A percentile compares a stretch with the other conserved stretches of the same genome.
Conservation (phyloP, 1,140 invertebrate species). For the Cydia splendana region DNA sequence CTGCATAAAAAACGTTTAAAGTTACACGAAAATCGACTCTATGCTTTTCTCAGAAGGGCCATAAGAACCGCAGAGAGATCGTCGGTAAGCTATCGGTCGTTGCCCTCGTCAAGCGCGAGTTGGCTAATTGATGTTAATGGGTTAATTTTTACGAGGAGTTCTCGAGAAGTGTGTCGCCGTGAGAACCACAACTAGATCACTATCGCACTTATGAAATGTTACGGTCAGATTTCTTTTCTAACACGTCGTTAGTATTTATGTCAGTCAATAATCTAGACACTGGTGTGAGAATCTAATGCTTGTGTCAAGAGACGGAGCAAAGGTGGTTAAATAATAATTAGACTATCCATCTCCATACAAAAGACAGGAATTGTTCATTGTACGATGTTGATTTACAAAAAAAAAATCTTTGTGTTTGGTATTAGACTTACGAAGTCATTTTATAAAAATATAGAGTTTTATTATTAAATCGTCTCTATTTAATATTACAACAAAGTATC, state of each 20-base stretch:
- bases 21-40: not conserved
- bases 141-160: conserved; percentile 63
- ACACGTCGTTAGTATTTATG: conserved; percentile 24
- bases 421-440: no score
- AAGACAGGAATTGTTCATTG: no score
- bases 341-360: not conserved
- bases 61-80: not conserved
- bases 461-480: no score
- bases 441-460: no score
- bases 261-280: conserved; percentile 24
- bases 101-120: conserved; percentile 41
- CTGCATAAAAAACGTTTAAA: not conserved
- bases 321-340: not conserved
- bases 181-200: conserved; percentile 27
- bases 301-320: not conserved
- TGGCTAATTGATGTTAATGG: conserved; percentile 69
- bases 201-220: conserved; percentile 31
- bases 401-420: no score
- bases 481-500: not conserved
- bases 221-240: conserved; percentile 27
- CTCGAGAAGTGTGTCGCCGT: conserved; percentile 43
- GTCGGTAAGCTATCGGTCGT: conserved; percentile 37
- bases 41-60: not conserved
- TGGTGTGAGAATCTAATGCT: not conserved
- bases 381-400: no score